Base-by-base conservation (phyloP, 1,140 invertebrate genomes). In the Drosophila busckii region DNA sequence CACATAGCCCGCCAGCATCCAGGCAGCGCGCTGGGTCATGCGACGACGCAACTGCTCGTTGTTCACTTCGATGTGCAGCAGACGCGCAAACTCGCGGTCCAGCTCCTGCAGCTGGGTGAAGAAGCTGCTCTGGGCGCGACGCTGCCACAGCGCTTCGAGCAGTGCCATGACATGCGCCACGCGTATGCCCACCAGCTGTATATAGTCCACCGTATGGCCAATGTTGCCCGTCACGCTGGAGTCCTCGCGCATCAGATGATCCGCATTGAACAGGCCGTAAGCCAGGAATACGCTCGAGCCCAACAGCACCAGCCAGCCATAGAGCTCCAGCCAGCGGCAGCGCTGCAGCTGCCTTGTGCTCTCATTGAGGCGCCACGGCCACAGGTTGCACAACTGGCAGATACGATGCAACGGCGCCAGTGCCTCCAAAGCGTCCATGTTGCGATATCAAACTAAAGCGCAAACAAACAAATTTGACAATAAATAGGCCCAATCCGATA, bases 121-220 rank as follows among this genome's bases (percentile, higher is more conserved):
- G n/a, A 86, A 78, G 1, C 41, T 15, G 1, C 37, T 28, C 23
- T 80, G 66, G 0, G 34, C 41, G 0, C 54, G 42, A 1, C 66
- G 49, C 13, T 70, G 82, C 35, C 63, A 49, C 2, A 86, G 28
- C 0, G 82, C 41, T 40, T 87, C 85, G 2, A 76, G 23, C 15
- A 87, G 40, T 0, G 63, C 65, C 0, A 56, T 55, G 12, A 56
- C 37, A 17, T 87, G 85, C 0, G 85, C 62, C 16, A 86, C 53
- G 2, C 85, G 80, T 25, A 87, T 76, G 34, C 85, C 82, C 16
- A 85, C 54, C 56, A 86, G 20, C 49, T 87, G 84, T 26, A 87
- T 85, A 9, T 50, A 83, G 49, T 86, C 84, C 6, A 86, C 71
- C 0, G 71, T 86, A 29, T 82, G 48, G 0, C 84, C 84, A 20